Base-by-base conservation (phyloP, 2,888 invertebrate species). In the Microctonus brassicae region DNA sequence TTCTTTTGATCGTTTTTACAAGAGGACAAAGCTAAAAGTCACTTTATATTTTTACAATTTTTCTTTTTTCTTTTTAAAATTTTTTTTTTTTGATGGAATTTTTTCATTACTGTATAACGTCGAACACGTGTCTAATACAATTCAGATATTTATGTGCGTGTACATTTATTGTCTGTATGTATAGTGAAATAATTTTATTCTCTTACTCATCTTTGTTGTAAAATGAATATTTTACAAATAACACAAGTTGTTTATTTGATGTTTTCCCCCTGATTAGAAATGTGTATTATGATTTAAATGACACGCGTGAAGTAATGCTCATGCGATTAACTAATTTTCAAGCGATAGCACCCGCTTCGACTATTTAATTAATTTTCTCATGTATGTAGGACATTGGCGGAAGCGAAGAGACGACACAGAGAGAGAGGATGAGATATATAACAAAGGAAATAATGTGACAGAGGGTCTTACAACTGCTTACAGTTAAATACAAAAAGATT, bases 271-370 rank as follows among this genome's bases (percentile, higher is more conserved):
- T 17, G 17, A n/a, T 58, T 26, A 58, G 58, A 26, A 29, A 26
- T 62, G 9, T 24, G 2, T 62, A 39, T n/a, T n/a, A 42, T 26
- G 26, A 62, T 62, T 62, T 47, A 26, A 61, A 61, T 39, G 20
- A 39, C 39, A 13, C 22, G 5, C n/a, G 24, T 4, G 7, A 29
- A 57, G 29, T 22, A 39, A 61, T 42, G 42, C 6, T n/a, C 58
- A 33, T 26, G 24, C 13, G 47, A 62, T 62, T 62, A 47, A 47
- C 26, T 26, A 47, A 62, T 62, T 62, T 62, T 36, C 61, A n/a
- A n/a, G 34, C 29, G 33, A 13, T 29, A 7, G 26, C 24, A 26
- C 13, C n/a, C 42, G 22, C 39, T 20, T 62, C 42, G 3, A n/a
- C 26, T 26, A 47, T 47, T 62, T n/a, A 57, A 57, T 57, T 29